These are phyloP conservation scores for Margaritifera margaritifera DNA, from an alignment of 2,888 invertebrate genomes.

Conservation along the genomic window DNA sequence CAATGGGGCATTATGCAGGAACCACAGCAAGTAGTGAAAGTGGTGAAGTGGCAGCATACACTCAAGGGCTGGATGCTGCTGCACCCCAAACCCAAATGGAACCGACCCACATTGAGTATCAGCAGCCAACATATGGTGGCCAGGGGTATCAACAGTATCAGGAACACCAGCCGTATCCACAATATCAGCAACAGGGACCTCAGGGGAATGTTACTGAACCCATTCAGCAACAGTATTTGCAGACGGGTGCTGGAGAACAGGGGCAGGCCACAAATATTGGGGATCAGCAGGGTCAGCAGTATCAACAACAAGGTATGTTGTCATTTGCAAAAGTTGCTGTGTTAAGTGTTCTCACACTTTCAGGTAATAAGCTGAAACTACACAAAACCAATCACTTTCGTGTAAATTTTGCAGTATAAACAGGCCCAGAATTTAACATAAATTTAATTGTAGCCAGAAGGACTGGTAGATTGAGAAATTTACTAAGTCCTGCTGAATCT, in stretches of 20 bases:
- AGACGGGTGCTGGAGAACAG: not conserved
- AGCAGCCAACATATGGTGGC: slow-evolving; percentile 4
- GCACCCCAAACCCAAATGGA: slow-evolving; percentile 1
- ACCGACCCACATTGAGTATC: slow-evolving; percentile 9
- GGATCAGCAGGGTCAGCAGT: slow-evolving; percentile 2
- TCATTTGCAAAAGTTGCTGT: not conserved
- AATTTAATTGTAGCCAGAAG: no score
- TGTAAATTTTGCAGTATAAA: no score
- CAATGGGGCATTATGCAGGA: slow-evolving; percentile 49
- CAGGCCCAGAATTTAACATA: no score
- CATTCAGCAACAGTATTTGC: not conserved
- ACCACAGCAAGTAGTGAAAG: slow-evolving; percentile 65
- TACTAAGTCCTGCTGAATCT: no score
- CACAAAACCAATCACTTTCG: no score
- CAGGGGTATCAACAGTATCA: slow-evolving; percentile 17
- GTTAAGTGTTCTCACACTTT: no score
- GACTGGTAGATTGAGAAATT: no score
- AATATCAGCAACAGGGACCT: slow-evolving; percentile 2
- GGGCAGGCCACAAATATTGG: not conserved
- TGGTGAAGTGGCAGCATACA: slow-evolving; percentile 60
- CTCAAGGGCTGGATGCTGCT: slow-evolving; percentile 18
- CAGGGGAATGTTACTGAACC: slow-evolving; percentile 1
- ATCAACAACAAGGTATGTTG: slow-evolving; percentile 3
- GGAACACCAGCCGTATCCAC: slow-evolving; percentile 27
- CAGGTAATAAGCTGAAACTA: no score